A percentile compares a stretch with the other conserved stretches of the same genome.
phyloP scores from a whole-genome alignment of 2,888 invertebrate genomes.

The Calameuta idolon region DNA sequence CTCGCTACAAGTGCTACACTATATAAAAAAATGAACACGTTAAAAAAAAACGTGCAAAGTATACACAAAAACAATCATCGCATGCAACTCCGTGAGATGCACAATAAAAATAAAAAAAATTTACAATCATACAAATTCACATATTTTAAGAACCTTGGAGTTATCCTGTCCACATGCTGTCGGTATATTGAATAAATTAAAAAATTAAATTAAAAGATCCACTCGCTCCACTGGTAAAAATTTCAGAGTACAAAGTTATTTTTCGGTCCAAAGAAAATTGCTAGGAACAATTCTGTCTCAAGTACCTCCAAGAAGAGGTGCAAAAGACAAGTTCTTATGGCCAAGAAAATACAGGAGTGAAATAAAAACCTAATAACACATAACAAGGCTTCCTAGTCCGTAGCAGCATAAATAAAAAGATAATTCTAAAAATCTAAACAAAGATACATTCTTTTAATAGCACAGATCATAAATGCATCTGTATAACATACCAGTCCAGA shows the following conservation, averaged over 20 bases:
- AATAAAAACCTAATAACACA: neutral
- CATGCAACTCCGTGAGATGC: no score
- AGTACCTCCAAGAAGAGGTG: neutral
- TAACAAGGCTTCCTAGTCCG: neutral
- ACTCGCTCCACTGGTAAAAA: neutral
- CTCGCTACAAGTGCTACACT: no score
- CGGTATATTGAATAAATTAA: neutral
- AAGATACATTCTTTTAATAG: neutral
- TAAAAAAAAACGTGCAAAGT: neutral
- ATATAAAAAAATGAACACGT: neutral
- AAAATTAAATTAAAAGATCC: neutral
- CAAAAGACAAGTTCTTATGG: neutral
- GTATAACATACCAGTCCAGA: neutral
- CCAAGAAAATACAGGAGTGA: neutral
- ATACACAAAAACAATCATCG: no score
- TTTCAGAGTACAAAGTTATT: neutral
- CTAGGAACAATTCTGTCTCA: neutral
- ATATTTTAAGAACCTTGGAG: neutral
- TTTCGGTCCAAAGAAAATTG: neutral
- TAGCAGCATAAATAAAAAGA: neutral
- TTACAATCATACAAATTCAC: no score
- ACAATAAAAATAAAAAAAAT: no score
- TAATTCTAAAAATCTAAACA: neutral
- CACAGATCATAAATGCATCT: neutral
- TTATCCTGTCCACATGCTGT: neutral